Evolutionary conservation across 2,113 vertebrate species (phyloP).

Genomic region (Stigmatopora argus): DNA sequence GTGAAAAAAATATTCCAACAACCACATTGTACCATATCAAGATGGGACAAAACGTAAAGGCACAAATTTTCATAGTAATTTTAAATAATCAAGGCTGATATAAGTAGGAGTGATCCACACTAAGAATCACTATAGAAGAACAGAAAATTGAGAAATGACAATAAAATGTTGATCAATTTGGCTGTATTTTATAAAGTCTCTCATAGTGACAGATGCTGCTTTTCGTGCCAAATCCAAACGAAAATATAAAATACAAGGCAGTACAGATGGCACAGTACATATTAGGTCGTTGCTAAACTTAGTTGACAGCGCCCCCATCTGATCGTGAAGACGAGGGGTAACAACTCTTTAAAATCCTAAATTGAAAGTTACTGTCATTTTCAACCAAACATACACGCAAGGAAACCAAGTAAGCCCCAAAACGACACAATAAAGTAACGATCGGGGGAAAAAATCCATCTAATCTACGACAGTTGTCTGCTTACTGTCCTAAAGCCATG

Average conservation of each 20-base stretch:
- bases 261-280: not conserved
- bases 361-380: constrained; percentile 21
- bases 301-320: constrained; percentile 48
- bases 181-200: not conserved
- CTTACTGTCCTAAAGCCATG: not conserved
- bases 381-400: not conserved
- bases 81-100: not conserved
- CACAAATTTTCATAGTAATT: not conserved
- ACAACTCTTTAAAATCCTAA: constrained; percentile 11
- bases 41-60: not conserved
- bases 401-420: not conserved
- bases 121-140: not conserved
- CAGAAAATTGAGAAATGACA: not conserved
- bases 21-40: not conserved
- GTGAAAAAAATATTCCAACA: not conserved
- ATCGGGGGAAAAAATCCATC: not conserved
- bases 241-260: not conserved
- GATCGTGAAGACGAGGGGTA: constrained; percentile 12
- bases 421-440: not conserved
- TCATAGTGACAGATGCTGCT: not conserved
- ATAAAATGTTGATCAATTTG: not conserved
- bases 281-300: constrained; percentile 4
- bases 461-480: not conserved
- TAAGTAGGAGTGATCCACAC: not conserved
- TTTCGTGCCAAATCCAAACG: no score